A percentile compares a stretch with the other conserved stretches of the same genome.
Conservation (phyloP, 2,113 vertebrate genomes). For the Origma solitaria region DNA sequence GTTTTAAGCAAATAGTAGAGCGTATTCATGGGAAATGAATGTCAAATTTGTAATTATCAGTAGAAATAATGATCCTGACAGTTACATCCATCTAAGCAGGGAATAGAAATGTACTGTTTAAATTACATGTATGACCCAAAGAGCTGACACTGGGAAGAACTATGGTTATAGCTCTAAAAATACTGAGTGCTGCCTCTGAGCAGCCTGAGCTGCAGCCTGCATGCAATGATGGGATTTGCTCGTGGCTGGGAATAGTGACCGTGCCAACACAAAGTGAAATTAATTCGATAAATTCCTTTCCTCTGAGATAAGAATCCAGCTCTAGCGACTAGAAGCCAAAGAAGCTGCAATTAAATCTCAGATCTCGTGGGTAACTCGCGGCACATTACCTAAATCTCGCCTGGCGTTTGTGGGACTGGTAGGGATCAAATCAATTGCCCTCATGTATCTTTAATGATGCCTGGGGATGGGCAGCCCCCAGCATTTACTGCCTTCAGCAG, state of each 20-base stretch:
- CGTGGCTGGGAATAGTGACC: background rate
- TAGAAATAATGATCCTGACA: constrained; percentile 52
- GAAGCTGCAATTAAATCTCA: constrained; percentile 21
- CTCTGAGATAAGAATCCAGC: background rate
- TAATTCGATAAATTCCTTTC: background rate
- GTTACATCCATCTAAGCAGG: constrained; percentile 42
- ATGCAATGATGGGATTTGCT: background rate
- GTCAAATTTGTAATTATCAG: constrained; percentile 55
- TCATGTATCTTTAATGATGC: background rate
- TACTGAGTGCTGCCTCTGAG: background rate
- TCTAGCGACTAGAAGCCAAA: background rate
- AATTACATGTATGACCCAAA: constrained; percentile 51
- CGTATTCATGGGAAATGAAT: constrained; percentile 51
- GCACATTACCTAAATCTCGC: background rate
- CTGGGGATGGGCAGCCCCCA: background rate
- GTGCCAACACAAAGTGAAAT: background rate
- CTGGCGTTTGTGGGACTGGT: background rate
- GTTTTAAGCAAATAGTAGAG: constrained; percentile 40
- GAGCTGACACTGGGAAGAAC: constrained; percentile 23
- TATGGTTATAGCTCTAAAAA: constrained; percentile 39
- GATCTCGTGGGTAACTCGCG: background rate
- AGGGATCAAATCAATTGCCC: background rate
- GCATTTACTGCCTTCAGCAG: background rate
- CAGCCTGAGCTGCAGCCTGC: background rate
- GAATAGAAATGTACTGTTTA: constrained; percentile 50